Percentiles rank a stretch among this genome's conserved stretches.
These are phyloP conservation scores for Xenotilapia leptura DNA, from an alignment of 2,113 vertebrate genomes.

Conservation along the genomic window DNA sequence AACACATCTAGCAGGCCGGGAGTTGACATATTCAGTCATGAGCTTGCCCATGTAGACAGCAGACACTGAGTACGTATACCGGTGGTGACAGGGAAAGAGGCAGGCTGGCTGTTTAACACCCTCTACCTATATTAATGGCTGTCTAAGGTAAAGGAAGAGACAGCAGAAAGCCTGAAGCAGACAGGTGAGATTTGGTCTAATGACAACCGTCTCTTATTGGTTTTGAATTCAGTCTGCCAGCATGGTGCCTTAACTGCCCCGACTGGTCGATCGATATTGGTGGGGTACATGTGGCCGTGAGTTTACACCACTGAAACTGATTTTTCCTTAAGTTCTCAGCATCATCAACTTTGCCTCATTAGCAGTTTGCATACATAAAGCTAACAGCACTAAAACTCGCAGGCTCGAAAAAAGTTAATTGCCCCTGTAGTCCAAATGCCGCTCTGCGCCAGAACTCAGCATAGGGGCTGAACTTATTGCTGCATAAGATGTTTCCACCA, in stretches of 20 bases:
- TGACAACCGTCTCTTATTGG: neutral
- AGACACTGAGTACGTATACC: neutral
- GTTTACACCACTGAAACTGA: neutral
- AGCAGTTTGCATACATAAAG: neutral
- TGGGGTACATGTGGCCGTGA: neutral
- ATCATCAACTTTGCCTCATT: neutral
- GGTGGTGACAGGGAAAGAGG: neutral
- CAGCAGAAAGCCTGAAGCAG: neutral
- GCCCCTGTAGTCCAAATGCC: neutral
- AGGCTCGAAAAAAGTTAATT: neutral
- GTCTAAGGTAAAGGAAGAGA: neutral
- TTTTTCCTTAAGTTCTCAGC: neutral
- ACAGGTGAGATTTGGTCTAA: neutral
- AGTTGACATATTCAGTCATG: neutral
- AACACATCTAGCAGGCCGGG: neutral
- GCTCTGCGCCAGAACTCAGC: neutral
- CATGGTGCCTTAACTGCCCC: neutral
- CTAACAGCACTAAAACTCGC: neutral
- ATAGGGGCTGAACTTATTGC: neutral
- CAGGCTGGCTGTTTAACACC: neutral
- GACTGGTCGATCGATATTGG: neutral
- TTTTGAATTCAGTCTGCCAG: neutral
- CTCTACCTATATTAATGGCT: neutral
- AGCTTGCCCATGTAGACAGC: neutral
- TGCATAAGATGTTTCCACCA: neutral